These are phyloP conservation scores for Syrista parreyssii DNA, from an alignment of 2,888 invertebrate species.

Conservation along the genomic window DNA sequence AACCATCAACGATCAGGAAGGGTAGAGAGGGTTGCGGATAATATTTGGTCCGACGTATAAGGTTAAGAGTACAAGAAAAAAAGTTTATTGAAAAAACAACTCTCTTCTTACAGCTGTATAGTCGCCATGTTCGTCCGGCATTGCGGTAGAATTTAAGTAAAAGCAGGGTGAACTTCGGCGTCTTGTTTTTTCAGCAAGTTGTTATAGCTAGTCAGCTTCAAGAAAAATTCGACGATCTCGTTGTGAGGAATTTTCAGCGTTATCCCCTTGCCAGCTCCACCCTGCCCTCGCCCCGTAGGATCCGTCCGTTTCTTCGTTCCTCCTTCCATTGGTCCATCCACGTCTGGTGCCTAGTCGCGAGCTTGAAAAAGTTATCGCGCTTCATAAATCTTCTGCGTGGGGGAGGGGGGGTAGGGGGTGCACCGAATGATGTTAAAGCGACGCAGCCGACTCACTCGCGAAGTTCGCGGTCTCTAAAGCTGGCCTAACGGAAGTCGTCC, in stretches of 20 bases:
- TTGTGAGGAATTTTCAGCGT: neutral
- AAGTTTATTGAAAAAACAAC: neutral
- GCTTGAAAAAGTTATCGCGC: slow-evolving; percentile 35
- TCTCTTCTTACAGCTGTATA: neutral
- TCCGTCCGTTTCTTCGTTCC: neutral
- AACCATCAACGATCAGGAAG: neutral
- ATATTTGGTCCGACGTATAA: neutral
- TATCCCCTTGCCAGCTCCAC: neutral
- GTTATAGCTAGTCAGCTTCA: neutral
- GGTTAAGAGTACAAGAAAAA: neutral
- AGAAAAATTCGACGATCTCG: neutral
- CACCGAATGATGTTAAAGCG: neutral
- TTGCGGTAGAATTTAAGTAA: neutral
- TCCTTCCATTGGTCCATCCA: slow-evolving; percentile 20
- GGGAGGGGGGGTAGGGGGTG: neutral
- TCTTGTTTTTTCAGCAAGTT: neutral
- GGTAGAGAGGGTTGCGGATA: neutral
- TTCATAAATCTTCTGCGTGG: slow-evolving; percentile 37
- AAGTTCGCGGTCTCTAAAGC: neutral
- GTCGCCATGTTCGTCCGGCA: neutral
- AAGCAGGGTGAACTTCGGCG: neutral
- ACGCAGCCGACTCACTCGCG: neutral
- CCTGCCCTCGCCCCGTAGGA: neutral
- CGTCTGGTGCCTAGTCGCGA: slow-evolving; percentile 19
- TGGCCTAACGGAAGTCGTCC: slow-evolving; percentile 17